These are phyloP conservation scores for Anabas testudineus DNA, from an alignment of 2,797 vertebrate genomes.

Conservation along the genomic window DNA sequence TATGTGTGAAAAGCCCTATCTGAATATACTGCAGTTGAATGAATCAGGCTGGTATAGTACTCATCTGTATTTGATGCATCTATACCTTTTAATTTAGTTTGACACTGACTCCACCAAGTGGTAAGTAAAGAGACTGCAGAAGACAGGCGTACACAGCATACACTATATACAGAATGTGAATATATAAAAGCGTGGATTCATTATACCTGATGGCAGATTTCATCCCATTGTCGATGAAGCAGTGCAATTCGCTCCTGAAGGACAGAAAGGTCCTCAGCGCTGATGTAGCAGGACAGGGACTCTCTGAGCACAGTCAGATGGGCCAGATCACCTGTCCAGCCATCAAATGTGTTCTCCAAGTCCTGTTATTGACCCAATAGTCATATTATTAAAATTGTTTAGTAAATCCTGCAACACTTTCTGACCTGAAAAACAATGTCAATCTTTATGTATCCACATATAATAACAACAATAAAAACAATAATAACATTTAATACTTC, in stretches of 20 bases:
- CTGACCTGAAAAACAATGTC: not conserved
- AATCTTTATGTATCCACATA: not conserved
- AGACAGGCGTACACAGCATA: too few species aligned
- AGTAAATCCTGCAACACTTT: not conserved
- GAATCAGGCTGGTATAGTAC: too few species aligned
- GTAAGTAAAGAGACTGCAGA: conserved; percentile 32
- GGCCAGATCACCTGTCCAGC: conserved; percentile 92
- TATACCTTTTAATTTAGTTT: not conserved
- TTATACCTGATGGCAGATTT: conserved; percentile 95
- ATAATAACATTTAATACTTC: too few species aligned
- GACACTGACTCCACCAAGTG: conserved; percentile 43
- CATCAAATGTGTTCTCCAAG: conserved; percentile 90
- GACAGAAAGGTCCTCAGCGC: conserved; percentile 90
- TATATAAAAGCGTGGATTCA: not conserved
- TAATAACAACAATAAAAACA: too few species aligned
- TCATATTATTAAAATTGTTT: not conserved
- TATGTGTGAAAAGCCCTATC: not conserved
- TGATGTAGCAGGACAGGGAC: conserved; percentile 87
- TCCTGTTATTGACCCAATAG: conserved; percentile 82
- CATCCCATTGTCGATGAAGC: conserved; percentile 96
- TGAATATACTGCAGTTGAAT: not conserved
- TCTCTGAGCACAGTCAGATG: conserved; percentile 89
- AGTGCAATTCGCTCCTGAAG: conserved; percentile 93
- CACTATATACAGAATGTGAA: not conserved
- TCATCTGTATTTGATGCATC: not conserved